A percentile compares a stretch with the other conserved stretches of the same genome.
Conservation (phyloP, 2,888 invertebrate genomes). For the Cheilosia grossa region DNA sequence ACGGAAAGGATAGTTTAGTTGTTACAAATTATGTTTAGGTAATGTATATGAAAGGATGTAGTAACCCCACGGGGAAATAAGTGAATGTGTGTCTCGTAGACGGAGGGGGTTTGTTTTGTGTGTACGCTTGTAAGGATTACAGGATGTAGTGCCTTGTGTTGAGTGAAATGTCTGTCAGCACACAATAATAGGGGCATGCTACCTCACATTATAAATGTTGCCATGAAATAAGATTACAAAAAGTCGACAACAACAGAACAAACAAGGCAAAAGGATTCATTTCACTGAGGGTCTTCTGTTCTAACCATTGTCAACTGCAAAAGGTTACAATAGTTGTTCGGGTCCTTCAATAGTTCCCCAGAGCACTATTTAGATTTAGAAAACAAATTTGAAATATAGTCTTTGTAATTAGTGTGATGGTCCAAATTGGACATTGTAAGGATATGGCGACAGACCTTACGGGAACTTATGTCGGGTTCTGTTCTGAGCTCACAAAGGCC, state of each 20-base stretch:
- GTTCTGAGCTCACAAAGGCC: no score
- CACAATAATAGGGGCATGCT: neutral
- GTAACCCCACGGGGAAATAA: constrained; percentile 60
- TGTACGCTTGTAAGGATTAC: constrained; percentile 53
- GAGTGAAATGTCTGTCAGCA: neutral
- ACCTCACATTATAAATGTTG: neutral
- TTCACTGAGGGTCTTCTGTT: neutral
- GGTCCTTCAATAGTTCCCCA: no score
- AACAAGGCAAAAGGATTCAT: neutral
- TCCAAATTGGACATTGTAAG: no score
- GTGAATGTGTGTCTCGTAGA: constrained; percentile 8
- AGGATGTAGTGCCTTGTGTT: constrained; percentile 52
- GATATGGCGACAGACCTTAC: no score
- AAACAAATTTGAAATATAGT: no score
- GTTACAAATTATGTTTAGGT: constrained; percentile 68
- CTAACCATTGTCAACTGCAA: neutral
- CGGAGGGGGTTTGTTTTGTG: constrained; percentile 7
- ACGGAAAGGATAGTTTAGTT: constrained; percentile 38
- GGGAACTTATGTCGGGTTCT: no score
- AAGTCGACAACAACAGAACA: neutral
- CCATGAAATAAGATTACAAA: constrained; percentile 6
- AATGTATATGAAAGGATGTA: constrained; percentile 56
- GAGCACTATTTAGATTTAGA: no score
- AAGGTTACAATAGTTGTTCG: no score
- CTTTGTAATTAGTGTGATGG: no score